Percentiles rank a stretch among this genome's conserved stretches.
Evolutionary conservation across 2,888 invertebrate species (phyloP).

Genomic region (Aelia acuminata): DNA sequence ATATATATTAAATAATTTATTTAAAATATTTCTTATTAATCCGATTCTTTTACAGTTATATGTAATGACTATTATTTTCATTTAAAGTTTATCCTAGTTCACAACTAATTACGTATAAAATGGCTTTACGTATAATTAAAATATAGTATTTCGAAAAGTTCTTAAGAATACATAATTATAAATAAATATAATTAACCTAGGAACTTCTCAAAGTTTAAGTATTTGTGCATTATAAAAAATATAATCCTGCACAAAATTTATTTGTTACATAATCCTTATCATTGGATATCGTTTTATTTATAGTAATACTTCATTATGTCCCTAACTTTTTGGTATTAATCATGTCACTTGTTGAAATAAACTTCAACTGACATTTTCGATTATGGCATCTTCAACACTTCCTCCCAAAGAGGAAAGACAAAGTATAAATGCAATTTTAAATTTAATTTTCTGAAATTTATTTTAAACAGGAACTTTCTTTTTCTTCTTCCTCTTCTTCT

Average conservation of each 20-base stretch:
- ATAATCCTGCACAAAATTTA: neutral
- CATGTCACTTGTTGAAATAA: neutral
- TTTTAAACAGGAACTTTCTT: slow-evolving; percentile 18
- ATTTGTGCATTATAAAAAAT: neutral
- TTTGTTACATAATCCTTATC: too few species aligned
- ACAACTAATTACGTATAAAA: neutral
- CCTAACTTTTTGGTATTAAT: neutral
- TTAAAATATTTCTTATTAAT: neutral
- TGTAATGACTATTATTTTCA: neutral
- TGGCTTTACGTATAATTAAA: neutral
- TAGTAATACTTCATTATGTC: neutral
- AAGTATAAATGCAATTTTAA: neutral
- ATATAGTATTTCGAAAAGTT: neutral
- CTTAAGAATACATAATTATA: neutral
- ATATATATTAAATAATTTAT: slow-evolving; percentile 34
- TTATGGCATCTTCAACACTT: neutral
- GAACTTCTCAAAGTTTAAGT: neutral
- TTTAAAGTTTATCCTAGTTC: too few species aligned
- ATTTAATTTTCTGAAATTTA: neutral
- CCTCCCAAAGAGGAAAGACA: neutral
- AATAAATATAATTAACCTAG: neutral
- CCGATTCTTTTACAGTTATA: neutral
- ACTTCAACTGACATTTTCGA: neutral
- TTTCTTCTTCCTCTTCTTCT: slow-evolving; percentile 46
- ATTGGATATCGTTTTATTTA: too few species aligned